phyloP scores from a whole-genome alignment of 2,888 invertebrate genomes.

The Archips crataeganus region DNA sequence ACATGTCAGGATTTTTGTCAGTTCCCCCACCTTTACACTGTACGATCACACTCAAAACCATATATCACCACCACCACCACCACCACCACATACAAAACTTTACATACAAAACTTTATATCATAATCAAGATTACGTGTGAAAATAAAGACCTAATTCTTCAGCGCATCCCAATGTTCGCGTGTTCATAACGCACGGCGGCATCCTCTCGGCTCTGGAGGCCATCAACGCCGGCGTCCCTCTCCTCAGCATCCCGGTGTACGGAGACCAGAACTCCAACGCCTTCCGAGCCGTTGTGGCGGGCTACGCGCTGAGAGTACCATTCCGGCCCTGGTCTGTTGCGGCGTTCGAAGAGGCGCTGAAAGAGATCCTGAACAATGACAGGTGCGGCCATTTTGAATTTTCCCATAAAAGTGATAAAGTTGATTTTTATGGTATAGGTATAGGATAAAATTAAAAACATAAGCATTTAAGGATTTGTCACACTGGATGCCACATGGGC shows the following conservation, averaged over 20 bases:
- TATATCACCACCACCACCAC: no score
- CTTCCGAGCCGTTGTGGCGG: constrained; percentile 51
- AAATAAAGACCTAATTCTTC: constrained; percentile 10
- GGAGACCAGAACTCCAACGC: constrained; percentile 71
- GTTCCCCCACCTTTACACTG: no score
- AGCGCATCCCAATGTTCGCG: constrained; percentile 59
- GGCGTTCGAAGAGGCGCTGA: constrained; percentile 52
- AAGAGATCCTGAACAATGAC: constrained; percentile 58
- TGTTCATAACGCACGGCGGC: constrained; percentile 63
- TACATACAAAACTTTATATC: no score
- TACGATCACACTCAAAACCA: no score
- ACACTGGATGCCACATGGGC: no score
- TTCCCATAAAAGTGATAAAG: background rate
- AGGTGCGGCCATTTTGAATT: constrained; percentile 45
- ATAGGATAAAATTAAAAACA: no score
- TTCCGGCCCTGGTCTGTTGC: constrained; percentile 50
- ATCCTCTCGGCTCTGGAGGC: constrained; percentile 57
- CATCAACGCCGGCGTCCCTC: constrained; percentile 61
- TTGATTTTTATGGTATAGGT: no score
- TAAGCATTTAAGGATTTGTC: no score
- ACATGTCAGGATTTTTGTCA: no score
- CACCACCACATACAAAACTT: no score
- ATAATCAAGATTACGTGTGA: no score
- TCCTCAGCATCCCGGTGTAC: constrained; percentile 66
- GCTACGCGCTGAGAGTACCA: constrained; percentile 56